Evolutionary conservation across 2,113 vertebrate species (phyloP).

Genomic region (Lagenorhynchus albirostris): DNA sequence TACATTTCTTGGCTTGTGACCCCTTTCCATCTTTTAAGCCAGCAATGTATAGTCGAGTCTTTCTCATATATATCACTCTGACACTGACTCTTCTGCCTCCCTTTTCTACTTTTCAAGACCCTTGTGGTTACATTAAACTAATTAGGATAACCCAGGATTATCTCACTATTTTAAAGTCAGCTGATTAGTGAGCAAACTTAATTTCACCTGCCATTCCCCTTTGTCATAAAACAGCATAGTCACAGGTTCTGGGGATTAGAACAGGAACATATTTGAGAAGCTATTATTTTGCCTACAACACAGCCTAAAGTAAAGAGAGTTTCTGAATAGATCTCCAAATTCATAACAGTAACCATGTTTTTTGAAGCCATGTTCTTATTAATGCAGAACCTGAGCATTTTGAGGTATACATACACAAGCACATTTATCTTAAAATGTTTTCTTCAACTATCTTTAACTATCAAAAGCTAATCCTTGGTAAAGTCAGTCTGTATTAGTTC

Average conservation of each 20-base stretch:
- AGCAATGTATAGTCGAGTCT: neutral
- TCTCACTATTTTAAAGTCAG: neutral
- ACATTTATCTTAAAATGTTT: neutral
- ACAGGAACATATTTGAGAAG: neutral
- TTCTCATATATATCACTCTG: neutral
- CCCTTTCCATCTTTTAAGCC: neutral
- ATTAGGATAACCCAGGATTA: neutral
- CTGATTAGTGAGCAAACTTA: neutral
- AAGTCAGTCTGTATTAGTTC: neutral
- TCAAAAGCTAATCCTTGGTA: neutral
- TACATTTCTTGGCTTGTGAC: neutral
- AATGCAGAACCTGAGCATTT: neutral
- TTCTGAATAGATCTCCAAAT: neutral
- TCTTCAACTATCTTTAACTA: neutral
- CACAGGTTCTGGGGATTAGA: neutral
- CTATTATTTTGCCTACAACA: neutral
- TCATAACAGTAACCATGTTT: neutral
- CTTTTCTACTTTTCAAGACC: neutral
- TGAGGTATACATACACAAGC: neutral
- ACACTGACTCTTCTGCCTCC: neutral
- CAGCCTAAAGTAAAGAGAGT: neutral
- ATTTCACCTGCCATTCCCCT: neutral
- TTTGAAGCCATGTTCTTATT: neutral
- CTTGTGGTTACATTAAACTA: neutral
- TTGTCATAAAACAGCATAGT: neutral